A percentile compares a stretch with the other conserved stretches of the same genome.
Evolutionary conservation across 2,113 vertebrate genomes (phyloP).

Genomic region (Hemiprocne comata): DNA sequence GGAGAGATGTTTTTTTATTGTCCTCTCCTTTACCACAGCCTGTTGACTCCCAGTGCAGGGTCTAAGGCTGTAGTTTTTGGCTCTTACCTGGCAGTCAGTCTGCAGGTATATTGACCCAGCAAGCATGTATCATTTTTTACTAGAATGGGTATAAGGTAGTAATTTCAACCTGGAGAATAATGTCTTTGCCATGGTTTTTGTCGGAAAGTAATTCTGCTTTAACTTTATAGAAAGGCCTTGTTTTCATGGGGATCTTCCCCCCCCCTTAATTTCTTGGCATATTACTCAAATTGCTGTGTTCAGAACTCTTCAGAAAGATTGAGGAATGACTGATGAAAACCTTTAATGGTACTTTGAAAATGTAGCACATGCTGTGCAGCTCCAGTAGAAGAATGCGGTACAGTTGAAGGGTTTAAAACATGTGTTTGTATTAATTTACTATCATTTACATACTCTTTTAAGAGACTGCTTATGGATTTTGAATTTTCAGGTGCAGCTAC

Average conservation of each 20-base stretch:
- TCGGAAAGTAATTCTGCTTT: neutral
- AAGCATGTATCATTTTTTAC: neutral
- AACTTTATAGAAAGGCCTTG: neutral
- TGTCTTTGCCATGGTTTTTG: neutral
- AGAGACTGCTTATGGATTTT: neutral
- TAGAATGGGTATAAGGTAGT: neutral
- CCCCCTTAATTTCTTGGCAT: neutral
- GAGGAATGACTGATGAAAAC: conserved; percentile 17
- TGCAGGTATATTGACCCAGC: neutral
- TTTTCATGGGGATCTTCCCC: neutral
- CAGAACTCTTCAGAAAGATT: neutral
- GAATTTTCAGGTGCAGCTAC: neutral
- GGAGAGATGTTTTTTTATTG: neutral
- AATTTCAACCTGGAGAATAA: neutral
- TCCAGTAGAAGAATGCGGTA: conserved; percentile 9
- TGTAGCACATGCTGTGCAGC: neutral
- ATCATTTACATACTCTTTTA: conserved; percentile 22
- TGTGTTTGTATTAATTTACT: conserved; percentile 30
- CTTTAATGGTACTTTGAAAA: conserved; percentile 22
- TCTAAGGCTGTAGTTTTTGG: neutral
- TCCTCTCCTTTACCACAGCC: neutral
- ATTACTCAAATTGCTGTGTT: neutral
- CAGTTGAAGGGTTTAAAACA: conserved; percentile 13
- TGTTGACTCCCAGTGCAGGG: neutral
- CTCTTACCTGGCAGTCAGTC: neutral